Conservation (phyloP, 2,113 vertebrate species). For the Lampris megalopsis region DNA sequence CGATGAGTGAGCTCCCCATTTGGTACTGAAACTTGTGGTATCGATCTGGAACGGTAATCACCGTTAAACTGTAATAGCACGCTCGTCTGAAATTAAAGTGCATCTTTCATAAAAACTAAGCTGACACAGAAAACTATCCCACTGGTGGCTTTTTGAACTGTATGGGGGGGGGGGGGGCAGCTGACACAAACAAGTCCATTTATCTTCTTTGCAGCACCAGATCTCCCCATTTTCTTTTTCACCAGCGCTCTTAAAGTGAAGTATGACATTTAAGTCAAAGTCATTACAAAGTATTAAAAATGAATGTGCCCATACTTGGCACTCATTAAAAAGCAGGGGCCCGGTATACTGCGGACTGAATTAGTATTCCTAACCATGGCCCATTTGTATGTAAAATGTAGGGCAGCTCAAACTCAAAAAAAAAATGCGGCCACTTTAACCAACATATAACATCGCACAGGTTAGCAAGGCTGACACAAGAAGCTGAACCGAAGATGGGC, state of each 20-base stretch:
- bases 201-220: conserved; percentile 18
- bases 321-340: conserved; percentile 48
- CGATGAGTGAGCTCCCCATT: not conserved
- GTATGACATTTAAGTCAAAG: conserved; percentile 65
- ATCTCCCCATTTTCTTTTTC: conserved; percentile 35
- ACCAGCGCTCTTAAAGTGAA: conserved; percentile 19
- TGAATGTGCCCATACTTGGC: conserved; percentile 36
- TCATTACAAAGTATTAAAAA: conserved; percentile 56
- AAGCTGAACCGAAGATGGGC: conserved; percentile 43
- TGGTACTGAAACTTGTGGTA: not conserved
- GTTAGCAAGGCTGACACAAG: conserved; percentile 21
- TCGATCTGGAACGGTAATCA: conserved; percentile 29
- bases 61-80: conserved; percentile 2
- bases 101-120: conserved; percentile 11
- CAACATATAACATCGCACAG: conserved; percentile 19
- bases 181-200: conserved; percentile 36
- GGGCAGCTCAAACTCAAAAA: conserved; percentile 9
- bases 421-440: conserved; percentile 16
- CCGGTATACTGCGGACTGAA: not conserved
- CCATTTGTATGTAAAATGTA: conserved; percentile 26
- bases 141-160: conserved; percentile 18
- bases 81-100: conserved; percentile 29
- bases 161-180: conserved; percentile 5
- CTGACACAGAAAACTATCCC: not conserved
- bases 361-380: conserved; percentile 49